Base-by-base conservation (phyloP, 2,888 invertebrate genomes). In the Scaptodrosophila latifasciaeformis region DNA sequence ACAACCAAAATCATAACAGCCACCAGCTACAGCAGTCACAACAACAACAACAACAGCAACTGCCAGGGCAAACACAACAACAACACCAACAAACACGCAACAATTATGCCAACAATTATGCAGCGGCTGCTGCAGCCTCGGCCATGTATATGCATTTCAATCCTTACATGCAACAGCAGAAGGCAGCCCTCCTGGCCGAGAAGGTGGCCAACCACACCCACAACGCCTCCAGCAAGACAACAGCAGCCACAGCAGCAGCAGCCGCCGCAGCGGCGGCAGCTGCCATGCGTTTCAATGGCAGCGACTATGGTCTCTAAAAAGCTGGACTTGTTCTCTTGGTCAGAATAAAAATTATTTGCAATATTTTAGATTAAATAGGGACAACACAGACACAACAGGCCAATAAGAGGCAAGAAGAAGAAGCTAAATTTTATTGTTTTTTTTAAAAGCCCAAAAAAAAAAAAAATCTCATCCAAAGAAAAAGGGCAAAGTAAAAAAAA, bases 141-240 rank as follows among this genome's bases (percentile, higher is more conserved):
- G 29, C 59, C 18, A 79, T 80, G 61, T 81, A 82, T 57, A 81
- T 83, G 82, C 83, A 82, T 54, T 76, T 76, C 21, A 76, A 76
- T 76, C 76, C 76, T 24, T 76, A 76, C 43, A 65, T 77, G 67
- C 78, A 81, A 54, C 82, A 81, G 54, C 82, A 71, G 44, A 76
- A 74, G 60, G 76, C 74, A n/a, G 76, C 67, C 9, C 50, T 70
- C 55, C 68, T 82, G 9, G 71, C 71, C 15, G 74, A 75, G n/a
- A 75, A 75, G 57, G 72, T 81, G 24, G 68, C 82, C 65, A n/a
- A n/a, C 72, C 5, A 62, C 60, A 15, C 68, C 62, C 7, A 58
- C 76, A 1, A 65, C 69, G 24, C 59, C 68, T 4, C 58, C 7
- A 47, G 37, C 34, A 46, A 54, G 1, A 39, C 42, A 13, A n/a